Evolutionary conservation across 1,140 invertebrate species (phyloP).

Genomic region (Platorchestia sp.): DNA sequence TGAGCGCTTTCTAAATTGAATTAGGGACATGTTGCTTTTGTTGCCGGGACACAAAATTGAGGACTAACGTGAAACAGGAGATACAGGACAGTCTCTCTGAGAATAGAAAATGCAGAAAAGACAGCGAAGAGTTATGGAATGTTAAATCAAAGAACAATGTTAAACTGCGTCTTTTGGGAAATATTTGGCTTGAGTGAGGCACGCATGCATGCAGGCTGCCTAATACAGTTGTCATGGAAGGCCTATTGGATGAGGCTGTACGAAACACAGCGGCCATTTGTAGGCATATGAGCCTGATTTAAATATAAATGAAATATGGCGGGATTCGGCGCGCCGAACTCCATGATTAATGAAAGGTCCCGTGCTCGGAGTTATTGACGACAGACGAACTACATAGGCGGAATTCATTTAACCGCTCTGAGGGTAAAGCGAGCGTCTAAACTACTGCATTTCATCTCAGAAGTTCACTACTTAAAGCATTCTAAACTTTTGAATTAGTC

Average conservation of each 20-base stretch:
- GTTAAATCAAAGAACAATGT: neutral
- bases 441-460: neutral
- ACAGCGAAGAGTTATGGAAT: neutral
- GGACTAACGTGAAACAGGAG: neutral
- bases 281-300: constrained; percentile 42
- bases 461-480: too few relatives aligned
- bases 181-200: constrained; percentile 6
- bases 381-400: neutral
- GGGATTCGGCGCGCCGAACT: neutral
- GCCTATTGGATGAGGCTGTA: constrained; percentile 29
- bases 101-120: neutral
- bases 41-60: neutral
- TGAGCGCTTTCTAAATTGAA: neutral
- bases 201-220: neutral
- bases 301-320: constrained; percentile 40
- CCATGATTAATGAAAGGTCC: constrained; percentile 15
- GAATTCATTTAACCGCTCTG: neutral
- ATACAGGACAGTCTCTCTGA: neutral
- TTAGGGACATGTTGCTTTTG: neutral
- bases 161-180: neutral
- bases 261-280: constrained; percentile 16
- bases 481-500: neutral
- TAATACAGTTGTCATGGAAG: constrained; percentile 25
- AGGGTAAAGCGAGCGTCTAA: neutral
- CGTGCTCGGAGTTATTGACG: neutral